A percentile compares a stretch with the other conserved stretches of the same genome.
phyloP scores from a whole-genome alignment of 2,797 vertebrate genomes.

The Crax fasciolata region DNA sequence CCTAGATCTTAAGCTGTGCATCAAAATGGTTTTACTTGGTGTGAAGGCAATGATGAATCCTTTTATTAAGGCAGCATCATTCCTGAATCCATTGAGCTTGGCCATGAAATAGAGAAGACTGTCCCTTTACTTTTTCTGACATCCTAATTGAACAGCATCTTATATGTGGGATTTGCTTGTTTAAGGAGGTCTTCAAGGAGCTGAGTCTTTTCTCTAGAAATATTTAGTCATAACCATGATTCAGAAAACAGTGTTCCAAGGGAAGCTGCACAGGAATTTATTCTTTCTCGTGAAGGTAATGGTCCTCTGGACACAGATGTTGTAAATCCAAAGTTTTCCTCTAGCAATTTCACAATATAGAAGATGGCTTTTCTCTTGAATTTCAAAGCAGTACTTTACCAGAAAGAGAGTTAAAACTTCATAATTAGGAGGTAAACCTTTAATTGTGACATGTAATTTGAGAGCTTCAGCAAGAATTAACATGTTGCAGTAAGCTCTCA shows the following conservation, averaged over 20 bases:
- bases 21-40: neutral
- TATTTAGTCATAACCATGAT: neutral
- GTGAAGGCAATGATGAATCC: neutral
- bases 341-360: neutral
- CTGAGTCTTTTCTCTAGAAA: neutral
- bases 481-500: neutral
- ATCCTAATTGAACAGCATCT: neutral
- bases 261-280: neutral
- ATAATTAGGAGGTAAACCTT: neutral
- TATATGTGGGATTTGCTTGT: neutral
- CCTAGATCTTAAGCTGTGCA: neutral
- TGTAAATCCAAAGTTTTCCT: neutral
- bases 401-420: neutral
- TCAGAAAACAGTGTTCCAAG: neutral
- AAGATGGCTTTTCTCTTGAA: neutral
- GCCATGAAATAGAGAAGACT: neutral
- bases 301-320: neutral
- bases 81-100: neutral
- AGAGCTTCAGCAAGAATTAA: neutral
- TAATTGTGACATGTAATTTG: neutral
- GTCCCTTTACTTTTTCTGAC: neutral
- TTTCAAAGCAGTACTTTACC: neutral
- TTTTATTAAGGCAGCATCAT: rapidly evolving
- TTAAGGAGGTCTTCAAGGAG: neutral
- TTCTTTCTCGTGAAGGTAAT: neutral